Base-by-base conservation (phyloP, 2,888 invertebrate species). In the Synanthedon andrenaeformis region DNA sequence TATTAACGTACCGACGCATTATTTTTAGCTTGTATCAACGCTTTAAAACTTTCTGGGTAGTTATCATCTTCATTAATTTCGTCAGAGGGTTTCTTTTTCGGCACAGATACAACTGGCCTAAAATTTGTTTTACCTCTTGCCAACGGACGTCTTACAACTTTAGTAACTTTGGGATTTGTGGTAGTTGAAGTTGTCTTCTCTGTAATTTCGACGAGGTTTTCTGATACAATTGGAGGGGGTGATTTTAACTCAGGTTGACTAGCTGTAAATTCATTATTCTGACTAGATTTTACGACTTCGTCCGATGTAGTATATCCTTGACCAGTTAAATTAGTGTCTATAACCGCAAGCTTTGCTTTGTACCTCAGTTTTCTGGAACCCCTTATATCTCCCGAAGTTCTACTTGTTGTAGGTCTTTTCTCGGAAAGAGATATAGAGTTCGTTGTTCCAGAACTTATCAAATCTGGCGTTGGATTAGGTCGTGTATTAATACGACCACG, bases 1-100 rank as follows among this genome's bases (percentile, higher is more conserved):
- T 23, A 12, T 49, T 23, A 59, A 76, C 87, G 76, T 70, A 88
- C 88, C 72, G 82, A 77, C 64, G 82, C 79, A 76, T 84, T 86
- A 76, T 84, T 86, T 76, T 91, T 91, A 52, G 90, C 88, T 74
- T 90, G 90, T 52, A 92, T 78, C 53, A 91, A 72, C n/a, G 90
- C 89, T 68, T 91, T 92, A 67, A 91, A 92, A 65, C 89, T 89
- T 65, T 89, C 90, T 14, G 91, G 91, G 72, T 92, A 92, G 64
- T 92, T 92, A 66, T 91, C 91, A 60, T 91, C 91, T 58, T 89
- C 90, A 48, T 82, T 79, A 55, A 90, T 89, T 66, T 91, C 91
- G 57, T 88, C 87, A 19, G 82, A 70, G 41, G 67, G 62, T 57
- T 71, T 74, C 42, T 56, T 54, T 62, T 75, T 76, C 12, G 66